These are phyloP conservation scores for Aphidius gifuensis DNA, from an alignment of 1,140 invertebrate species.

Conservation along the genomic window DNA sequence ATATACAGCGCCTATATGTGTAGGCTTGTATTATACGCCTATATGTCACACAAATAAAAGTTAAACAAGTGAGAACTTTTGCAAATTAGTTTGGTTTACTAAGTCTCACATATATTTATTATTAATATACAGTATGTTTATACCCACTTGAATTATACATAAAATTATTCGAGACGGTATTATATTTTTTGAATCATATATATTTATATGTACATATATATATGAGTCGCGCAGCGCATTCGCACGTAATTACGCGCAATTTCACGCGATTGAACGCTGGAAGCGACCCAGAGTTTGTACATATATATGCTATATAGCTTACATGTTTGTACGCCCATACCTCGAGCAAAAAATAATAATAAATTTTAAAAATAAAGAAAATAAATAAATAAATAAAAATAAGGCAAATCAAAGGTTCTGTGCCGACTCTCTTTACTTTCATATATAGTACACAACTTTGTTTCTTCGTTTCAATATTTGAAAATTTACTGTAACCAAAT, in stretches of 20 bases:
- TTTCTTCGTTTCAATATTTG: no score
- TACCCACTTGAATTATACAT: no score
- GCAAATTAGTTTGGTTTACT: no score
- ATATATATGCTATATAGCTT: not conserved
- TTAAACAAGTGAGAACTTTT: no score
- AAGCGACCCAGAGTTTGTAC: not conserved
- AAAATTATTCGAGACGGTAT: not conserved
- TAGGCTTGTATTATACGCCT: not conserved
- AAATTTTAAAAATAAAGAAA: not conserved
- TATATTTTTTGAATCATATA: constrained; percentile 21
- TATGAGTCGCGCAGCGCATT: constrained; percentile 19
- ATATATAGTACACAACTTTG: no score
- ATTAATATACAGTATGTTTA: no score
- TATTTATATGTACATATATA: constrained; percentile 5
- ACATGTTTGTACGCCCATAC: not conserved
- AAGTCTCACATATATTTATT: no score
- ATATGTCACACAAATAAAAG: not conserved
- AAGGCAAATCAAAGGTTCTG: not conserved
- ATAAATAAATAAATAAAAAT: not conserved
- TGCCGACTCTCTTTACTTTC: no score
- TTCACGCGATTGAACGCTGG: constrained; percentile 38
- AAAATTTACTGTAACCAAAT: no score
- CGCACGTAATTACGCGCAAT: constrained; percentile 41
- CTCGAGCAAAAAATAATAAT: no score
- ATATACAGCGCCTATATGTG: not conserved